Base-by-base conservation (phyloP, 2,113 vertebrate genomes). In the Toxotes jaculatrix region DNA sequence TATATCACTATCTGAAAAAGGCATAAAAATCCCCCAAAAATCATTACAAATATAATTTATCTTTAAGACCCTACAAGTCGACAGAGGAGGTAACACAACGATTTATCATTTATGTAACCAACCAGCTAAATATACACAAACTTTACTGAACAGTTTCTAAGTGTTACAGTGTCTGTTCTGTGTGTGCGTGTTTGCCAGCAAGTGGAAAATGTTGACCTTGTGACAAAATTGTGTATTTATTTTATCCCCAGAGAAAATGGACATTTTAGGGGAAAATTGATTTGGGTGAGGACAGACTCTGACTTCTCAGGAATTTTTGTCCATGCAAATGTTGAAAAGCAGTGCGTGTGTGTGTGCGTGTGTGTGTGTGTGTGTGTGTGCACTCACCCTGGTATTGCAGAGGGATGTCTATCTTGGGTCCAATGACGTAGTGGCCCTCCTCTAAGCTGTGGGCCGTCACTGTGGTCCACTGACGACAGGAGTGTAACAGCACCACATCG, bases 391-490 rank as follows among this genome's bases (percentile, higher is more conserved):
- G 97, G 87, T 99, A 99, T 84, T 97, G 98, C 66, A 99, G 95
- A 1, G 98, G 98, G 91, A 99, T 98, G 96, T 99, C 97, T 64
- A 99, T 99, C 93, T 99, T 98, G 92, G 98, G 98, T 64, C 98
- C 98, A 3, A 98, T 97, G 85, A 99, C 98, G 6, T 99, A 99
- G 92, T 99, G 98, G 13, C 98, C 98, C 89, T 99, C 98, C 92
- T 99, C 98, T 87, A 99, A 94, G 80, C 96, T 97, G 92, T 99
- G 98, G 1, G 98, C 98, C 0, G 98, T 99, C 94, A 99, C 97
- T 0, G 98, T 99, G 2, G 98, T 99, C 98, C 98, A 99, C 95
- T 99, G 97, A 27, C 97, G 96, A 89, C 97, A 99, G 55, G 98
- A 99, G 89, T 98, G 97, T 36, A 99, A 90, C 73, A 99, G 95